These are phyloP conservation scores for Scortum barcoo DNA, from an alignment of 2,113 vertebrate species.

Conservation along the genomic window DNA sequence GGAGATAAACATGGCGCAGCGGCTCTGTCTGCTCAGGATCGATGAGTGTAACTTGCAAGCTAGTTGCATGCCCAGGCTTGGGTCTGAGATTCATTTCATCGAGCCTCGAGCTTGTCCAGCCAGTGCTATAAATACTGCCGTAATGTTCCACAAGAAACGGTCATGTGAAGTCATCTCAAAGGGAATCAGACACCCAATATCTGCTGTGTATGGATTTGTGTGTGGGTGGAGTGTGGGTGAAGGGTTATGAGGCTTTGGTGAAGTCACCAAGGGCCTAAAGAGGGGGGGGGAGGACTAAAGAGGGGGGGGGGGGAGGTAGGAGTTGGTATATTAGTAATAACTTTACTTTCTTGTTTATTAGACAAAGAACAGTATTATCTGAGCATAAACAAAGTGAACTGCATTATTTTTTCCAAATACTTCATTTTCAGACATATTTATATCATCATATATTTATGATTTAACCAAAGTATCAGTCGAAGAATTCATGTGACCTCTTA, in stretches of 20 bases:
- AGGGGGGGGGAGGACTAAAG: too few species aligned
- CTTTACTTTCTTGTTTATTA: conserved; percentile 46
- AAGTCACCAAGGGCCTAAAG: conserved; percentile 55
- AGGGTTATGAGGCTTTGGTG: conserved; percentile 63
- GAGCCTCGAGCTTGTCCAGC: conserved; percentile 72
- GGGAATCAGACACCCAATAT: conserved; percentile 79
- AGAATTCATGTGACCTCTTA: neutral
- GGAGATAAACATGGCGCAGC: neutral
- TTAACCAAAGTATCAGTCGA: neutral
- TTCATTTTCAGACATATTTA: neutral
- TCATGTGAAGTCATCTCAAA: conserved; percentile 77
- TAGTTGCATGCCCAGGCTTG: conserved; percentile 50
- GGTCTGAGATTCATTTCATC: conserved; percentile 63
- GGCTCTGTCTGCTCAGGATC: conserved; percentile 28
- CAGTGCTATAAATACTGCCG: conserved; percentile 80
- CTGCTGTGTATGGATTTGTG: conserved; percentile 76
- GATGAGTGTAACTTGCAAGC: conserved; percentile 29
- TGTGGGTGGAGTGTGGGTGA: conserved; percentile 73
- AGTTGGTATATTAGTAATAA: conserved; percentile 41
- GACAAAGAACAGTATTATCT: conserved; percentile 8
- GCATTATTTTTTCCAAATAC: neutral
- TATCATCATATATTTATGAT: neutral
- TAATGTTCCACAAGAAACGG: conserved; percentile 76
- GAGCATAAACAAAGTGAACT: conserved; percentile 1
- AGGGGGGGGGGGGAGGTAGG: conserved; percentile 52